Evolutionary conservation across 2,797 vertebrate species (phyloP).

Genomic region (Rhyacichthys aspro): DNA sequence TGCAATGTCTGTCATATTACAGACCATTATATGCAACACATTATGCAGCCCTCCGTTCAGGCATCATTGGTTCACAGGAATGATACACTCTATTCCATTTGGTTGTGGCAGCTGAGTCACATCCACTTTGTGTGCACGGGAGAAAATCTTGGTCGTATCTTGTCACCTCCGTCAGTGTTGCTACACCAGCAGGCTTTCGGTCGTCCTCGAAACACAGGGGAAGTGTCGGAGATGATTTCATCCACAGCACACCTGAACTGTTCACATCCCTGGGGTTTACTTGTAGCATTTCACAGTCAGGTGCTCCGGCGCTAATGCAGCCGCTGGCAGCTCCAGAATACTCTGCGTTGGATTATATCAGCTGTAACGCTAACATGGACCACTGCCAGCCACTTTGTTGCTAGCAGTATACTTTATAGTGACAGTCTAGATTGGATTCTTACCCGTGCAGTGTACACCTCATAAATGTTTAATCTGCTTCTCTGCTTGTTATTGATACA

Average conservation of each 20-base stretch:
- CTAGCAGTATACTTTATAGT: slow-evolving; percentile 65
- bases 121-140: slow-evolving; percentile 9
- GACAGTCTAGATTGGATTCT: slow-evolving; percentile 75
- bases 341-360: slow-evolving; percentile 66
- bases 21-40: too few species aligned
- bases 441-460: slow-evolving; percentile 70
- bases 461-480: slow-evolving; percentile 81
- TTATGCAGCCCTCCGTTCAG: background rate
- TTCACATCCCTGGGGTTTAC: slow-evolving; percentile 58
- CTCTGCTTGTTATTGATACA: slow-evolving; percentile 74
- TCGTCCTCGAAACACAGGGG: slow-evolving; percentile 21
- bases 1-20: too few species aligned
- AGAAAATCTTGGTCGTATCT: slow-evolving; percentile 4
- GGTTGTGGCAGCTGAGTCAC: slow-evolving; percentile 7
- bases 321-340: slow-evolving; percentile 56
- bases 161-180: slow-evolving; percentile 11
- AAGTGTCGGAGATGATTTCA: slow-evolving; percentile 54
- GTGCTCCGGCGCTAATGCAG: slow-evolving; percentile 60
- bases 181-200: slow-evolving; percentile 37
- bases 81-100: background rate
- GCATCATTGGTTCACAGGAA: background rate
- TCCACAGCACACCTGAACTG: slow-evolving; percentile 60
- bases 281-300: slow-evolving; percentile 65
- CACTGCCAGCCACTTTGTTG: slow-evolving; percentile 64
- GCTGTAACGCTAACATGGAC: slow-evolving; percentile 66